These are phyloP conservation scores for Trichonephila clavata DNA, from an alignment of 1,140 invertebrate species.

Conservation along the genomic window DNA sequence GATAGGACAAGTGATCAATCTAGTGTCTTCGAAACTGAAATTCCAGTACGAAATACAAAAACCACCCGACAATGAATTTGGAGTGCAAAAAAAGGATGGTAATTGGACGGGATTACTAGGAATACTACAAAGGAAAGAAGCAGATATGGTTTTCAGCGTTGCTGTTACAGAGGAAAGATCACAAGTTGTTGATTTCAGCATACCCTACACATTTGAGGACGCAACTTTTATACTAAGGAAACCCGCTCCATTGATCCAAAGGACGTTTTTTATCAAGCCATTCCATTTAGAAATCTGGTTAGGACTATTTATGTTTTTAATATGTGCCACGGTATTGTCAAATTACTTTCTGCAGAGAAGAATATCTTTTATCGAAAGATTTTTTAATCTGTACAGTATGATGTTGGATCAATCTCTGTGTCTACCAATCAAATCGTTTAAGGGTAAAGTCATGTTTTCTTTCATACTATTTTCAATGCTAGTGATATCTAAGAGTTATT, in stretches of 20 bases:
- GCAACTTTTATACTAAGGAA: background rate
- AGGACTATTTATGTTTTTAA: background rate
- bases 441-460: background rate
- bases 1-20: background rate
- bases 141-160: background rate
- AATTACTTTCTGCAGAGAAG: background rate
- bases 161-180: background rate
- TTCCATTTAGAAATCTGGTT: background rate
- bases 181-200: background rate
- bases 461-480: background rate
- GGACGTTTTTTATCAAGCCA: background rate
- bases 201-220: background rate
- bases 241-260: background rate
- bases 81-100: background rate
- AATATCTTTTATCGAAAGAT: background rate
- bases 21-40: background rate
- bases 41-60: constrained; percentile 3
- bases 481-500: background rate
- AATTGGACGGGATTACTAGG: background rate
- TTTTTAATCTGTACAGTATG: background rate
- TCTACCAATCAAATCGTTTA: background rate
- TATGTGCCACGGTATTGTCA: background rate
- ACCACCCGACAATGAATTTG: background rate
- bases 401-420: background rate
- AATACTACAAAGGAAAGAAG: background rate